Percentiles rank a stretch among this genome's conserved stretches.
Conservation (phyloP, 2,113 vertebrate genomes). For the Typhlomys cinereus region DNA sequence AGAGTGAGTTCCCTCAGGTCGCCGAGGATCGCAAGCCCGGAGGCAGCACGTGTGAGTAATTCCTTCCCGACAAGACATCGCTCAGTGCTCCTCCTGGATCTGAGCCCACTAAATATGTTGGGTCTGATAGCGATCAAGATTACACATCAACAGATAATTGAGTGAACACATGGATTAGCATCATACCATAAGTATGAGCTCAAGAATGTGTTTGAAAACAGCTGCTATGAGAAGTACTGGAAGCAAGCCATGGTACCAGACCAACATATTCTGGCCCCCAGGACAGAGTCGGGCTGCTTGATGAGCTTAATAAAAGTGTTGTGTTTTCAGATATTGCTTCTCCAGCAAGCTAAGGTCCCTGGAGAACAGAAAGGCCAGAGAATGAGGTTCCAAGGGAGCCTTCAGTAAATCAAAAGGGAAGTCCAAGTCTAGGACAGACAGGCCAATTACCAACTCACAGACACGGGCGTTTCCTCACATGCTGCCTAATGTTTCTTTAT, state of each 20-base stretch:
- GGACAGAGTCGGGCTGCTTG: conserved; percentile 13
- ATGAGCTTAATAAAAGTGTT: conserved; percentile 61
- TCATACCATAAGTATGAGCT: conserved; percentile 68
- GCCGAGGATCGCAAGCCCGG: conserved; percentile 45
- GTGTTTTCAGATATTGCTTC: conserved; percentile 54
- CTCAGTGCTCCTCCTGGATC: conserved; percentile 54
- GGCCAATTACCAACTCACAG: conserved; percentile 50
- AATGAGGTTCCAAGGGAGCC: conserved; percentile 48
- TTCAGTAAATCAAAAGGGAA: conserved; percentile 62
- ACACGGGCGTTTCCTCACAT: conserved; percentile 30
- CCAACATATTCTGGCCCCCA: conserved; percentile 36
- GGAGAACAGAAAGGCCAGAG: conserved; percentile 48
- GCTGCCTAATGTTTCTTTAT: conserved; percentile 42
- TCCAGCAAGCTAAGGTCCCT: conserved; percentile 56
- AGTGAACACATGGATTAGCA: conserved; percentile 65
- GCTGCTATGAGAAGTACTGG: conserved; percentile 66
- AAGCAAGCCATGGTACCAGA: conserved; percentile 52
- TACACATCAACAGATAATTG: conserved; percentile 69
- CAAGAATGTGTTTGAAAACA: conserved; percentile 72
- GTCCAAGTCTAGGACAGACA: background rate
- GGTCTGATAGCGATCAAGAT: conserved; percentile 62
- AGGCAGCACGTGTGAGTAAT: conserved; percentile 61
- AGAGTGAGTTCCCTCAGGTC: background rate
- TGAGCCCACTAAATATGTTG: conserved; percentile 52
- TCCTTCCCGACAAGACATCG: conserved; percentile 60